Evolutionary conservation across 2,888 invertebrate species (phyloP), one percentile per base, ranked within the genome.

Genomic region (Micropterix aruncella): DNA sequence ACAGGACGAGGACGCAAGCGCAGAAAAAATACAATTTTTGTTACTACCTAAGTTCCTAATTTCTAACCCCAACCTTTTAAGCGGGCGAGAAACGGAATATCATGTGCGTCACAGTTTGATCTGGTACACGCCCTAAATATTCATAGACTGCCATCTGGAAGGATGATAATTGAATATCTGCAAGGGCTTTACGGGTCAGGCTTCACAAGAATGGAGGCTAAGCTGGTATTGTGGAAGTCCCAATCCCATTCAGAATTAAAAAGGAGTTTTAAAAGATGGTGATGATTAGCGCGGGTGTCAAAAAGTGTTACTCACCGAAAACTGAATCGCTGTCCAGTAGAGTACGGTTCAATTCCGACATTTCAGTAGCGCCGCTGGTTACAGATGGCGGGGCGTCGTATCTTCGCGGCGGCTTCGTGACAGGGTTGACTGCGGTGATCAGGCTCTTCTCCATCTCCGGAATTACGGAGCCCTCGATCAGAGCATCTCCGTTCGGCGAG

Each of bases 381-480:
- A 80, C 77, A 3, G 83, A 80, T 9, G 76, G 74, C 16, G 84
- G 83, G 44, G 76, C 77, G 47, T 87, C 86, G 51, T 83, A 83
- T 48, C 86, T 73, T 41, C 88, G 69, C 3, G 87, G 86, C 1
- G 88, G 86, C 57, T 90, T 89, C 46, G 83, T 83, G 15, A 89
- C 83, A 0, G 88, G 88, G 64, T 89, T 88, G 18, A 88, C 85
- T 43, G 87, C 83, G 2, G 85, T 83, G 50, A 90, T 80, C 41
- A 89, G 65, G 50, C 86, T 84, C 61, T 90, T 89, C 58, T 88
- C 87, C 73, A 88, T 86, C 58, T 90, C 89, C 46, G 82, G 79
- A 42, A 82, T 79, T 2, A 83, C 82, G 1, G 84, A 83, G 1
- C 82, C 81, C 58, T 84, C 83, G 47, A 84, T 74, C 53, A 82